These are phyloP conservation scores for Macheiramphus alcinus DNA, from an alignment of 2,113 vertebrate species.

Conservation along the genomic window DNA sequence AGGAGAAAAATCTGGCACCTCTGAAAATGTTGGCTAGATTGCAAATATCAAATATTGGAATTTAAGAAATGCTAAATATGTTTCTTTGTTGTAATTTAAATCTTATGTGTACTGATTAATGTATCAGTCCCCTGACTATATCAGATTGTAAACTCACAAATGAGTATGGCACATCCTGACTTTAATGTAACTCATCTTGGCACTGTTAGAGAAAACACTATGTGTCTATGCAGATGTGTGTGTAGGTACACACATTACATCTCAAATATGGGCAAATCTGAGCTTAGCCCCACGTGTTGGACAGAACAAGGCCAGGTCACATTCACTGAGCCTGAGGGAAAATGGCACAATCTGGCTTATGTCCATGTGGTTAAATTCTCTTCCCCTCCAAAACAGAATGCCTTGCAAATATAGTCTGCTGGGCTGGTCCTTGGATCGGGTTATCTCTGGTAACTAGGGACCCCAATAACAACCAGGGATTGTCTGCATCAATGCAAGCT, in stretches of 20 bases:
- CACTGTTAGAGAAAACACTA: not conserved
- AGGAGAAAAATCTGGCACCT: not conserved
- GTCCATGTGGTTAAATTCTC: not conserved
- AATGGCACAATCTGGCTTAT: not conserved
- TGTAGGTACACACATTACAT: not conserved
- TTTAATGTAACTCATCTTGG: not conserved
- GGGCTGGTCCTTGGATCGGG: not conserved
- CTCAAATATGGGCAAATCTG: not conserved
- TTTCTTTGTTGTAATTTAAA: not conserved
- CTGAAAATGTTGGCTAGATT: not conserved
- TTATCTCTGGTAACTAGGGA: not conserved
- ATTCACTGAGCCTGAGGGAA: not conserved
- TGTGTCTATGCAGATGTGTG: not conserved
- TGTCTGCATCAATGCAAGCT: not conserved
- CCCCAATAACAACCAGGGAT: not conserved
- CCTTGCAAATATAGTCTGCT: not conserved
- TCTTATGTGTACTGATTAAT: rapidly evolving
- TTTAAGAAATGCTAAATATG: not conserved
- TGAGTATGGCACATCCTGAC: not conserved
- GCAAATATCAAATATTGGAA: not conserved
- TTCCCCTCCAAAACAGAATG: not conserved
- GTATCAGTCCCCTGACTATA: not conserved
- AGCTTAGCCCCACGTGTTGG: not conserved
- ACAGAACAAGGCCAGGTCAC: not conserved
- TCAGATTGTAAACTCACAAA: not conserved